A percentile compares a stretch with the other conserved stretches of the same genome.
Conservation (phyloP, 2,888 invertebrate species). For the Chalcis sispes region DNA sequence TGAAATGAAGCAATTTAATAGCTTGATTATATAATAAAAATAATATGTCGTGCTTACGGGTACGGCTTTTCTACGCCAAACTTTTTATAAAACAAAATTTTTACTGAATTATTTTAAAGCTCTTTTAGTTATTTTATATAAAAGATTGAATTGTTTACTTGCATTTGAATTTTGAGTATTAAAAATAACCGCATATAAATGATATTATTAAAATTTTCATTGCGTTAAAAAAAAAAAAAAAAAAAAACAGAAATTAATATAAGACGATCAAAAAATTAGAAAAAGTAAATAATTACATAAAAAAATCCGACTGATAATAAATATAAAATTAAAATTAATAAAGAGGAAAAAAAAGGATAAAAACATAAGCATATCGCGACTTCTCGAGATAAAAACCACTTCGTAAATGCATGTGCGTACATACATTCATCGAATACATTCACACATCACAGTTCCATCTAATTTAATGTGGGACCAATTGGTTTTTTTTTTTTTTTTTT, state of each 20-base stretch:
- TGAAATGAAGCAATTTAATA: constrained; percentile 34
- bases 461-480: constrained; percentile 50
- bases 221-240: not conserved
- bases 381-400: not conserved
- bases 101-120: not conserved
- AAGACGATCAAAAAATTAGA: constrained; percentile 13
- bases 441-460: constrained; percentile 17
- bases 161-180: not conserved
- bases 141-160: not conserved
- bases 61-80: constrained; percentile 48
- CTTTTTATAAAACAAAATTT: constrained; percentile 41
- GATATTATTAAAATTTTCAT: constrained; percentile 6
- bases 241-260: constrained; percentile 1
- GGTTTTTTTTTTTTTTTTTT: constrained; percentile 23
- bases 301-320: constrained; percentile 35
- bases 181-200: not conserved
- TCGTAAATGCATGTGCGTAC: not conserved
- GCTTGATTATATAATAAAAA: constrained; percentile 6
- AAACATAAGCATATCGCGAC: constrained; percentile 2
- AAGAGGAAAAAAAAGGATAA: too few relatives aligned
- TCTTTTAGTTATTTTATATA: not conserved
- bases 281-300: constrained; percentile 1
- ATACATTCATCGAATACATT: not conserved
- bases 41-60: constrained; percentile 7
- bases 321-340: too few relatives aligned